Evolutionary conservation across 1,140 invertebrate genomes (phyloP).

Genomic region (Uloborus diversus): DNA sequence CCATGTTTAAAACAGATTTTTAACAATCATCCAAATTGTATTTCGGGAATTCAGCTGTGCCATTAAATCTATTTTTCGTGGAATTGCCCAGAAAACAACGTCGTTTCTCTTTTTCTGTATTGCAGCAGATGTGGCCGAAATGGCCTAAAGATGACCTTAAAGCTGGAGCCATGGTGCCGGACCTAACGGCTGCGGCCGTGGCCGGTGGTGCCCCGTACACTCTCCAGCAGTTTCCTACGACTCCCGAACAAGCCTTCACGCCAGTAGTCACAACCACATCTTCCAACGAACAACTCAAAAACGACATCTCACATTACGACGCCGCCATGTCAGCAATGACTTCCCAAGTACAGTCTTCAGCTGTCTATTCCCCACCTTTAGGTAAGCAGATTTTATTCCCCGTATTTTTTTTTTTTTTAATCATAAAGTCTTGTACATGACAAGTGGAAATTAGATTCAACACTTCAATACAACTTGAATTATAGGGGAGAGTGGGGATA

Average conservation of each 20-base stretch:
- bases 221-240: slow-evolving; percentile 50
- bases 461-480: no score
- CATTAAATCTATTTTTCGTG: no score
- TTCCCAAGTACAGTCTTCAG: slow-evolving; percentile 70
- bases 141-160: slow-evolving; percentile 59
- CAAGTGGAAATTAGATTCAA: no score
- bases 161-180: slow-evolving; percentile 51
- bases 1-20: no score
- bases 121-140: slow-evolving; percentile 59
- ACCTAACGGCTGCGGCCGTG: slow-evolving; percentile 49
- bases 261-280: slow-evolving; percentile 41
- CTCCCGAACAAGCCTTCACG: slow-evolving; percentile 54
- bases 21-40: no score
- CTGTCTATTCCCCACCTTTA: slow-evolving; percentile 80
- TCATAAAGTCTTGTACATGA: no score
- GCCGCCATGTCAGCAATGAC: slow-evolving; percentile 76
- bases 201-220: slow-evolving; percentile 56
- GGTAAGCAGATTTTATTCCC: slow-evolving; percentile 64
- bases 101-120: no score
- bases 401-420: no score
- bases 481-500: no score
- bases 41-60: no score
- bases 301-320: slow-evolving; percentile 67
- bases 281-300: slow-evolving; percentile 39
- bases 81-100: no score